phyloP scores from a whole-genome alignment of 2,113 vertebrate species.

The Verasper variegatus region DNA sequence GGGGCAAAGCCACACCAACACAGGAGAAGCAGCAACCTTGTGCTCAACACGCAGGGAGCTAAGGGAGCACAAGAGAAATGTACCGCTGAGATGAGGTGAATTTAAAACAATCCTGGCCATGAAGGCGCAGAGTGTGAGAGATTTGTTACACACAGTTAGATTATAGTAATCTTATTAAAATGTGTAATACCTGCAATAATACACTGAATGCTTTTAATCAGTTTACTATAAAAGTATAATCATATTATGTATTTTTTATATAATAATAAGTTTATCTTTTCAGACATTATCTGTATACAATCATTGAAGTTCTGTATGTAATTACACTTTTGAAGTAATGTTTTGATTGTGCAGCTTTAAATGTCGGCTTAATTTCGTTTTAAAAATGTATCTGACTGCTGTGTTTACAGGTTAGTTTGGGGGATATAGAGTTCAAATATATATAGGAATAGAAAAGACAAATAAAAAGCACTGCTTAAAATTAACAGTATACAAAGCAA shows the following conservation, averaged over 20 bases:
- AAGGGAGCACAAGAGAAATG: conserved; percentile 28
- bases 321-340: no score
- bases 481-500: no score
- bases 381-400: no score
- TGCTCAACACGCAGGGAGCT: conserved; percentile 29
- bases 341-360: no score
- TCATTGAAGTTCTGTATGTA: no score
- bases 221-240: conserved; percentile 4
- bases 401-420: neutral
- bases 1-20: conserved; percentile 22
- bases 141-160: conserved; percentile 39
- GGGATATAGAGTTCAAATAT: no score
- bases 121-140: neutral
- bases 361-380: no score
- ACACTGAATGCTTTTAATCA: neutral
- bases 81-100: conserved; percentile 28
- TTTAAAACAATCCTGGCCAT: conserved; percentile 13
- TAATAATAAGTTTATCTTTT: no score
- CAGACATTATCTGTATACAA: neutral
- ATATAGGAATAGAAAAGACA: no score
- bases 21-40: conserved; percentile 35
- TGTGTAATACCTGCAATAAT: conserved; percentile 35
- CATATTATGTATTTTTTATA: neutral
- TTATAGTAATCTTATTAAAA: conserved; percentile 44
- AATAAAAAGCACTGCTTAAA: no score